Evolutionary conservation across 2,888 invertebrate species (phyloP), one percentile per base, ranked within the genome.

Genomic region (Operophtera brumata): DNA sequence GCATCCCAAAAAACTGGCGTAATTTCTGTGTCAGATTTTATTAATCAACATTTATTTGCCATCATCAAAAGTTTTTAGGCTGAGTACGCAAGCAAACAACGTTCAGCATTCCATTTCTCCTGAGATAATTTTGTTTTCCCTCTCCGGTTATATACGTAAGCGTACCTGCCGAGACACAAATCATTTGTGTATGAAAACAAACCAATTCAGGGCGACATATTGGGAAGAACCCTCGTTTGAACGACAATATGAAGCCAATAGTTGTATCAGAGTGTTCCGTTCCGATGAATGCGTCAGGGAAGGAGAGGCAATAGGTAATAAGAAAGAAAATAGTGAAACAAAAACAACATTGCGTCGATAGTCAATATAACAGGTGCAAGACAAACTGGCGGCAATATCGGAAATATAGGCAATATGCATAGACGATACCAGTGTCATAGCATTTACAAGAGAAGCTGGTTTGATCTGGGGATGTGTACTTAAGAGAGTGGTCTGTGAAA

Each of bases 301-400:
- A 65, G 72, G 63, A 60, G 65, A 61, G 46, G 73, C 73, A 81
- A 83, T 80, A 61, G 46, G 73, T 73, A 81, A 83, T 80, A 80
- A 74, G 71, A 75, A 78, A 77, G 75, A 75, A 50, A 64, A 69
- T 72, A 70, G 20, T 3, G 20, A 3, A 30, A 1, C 30, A 30
- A 7, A 8, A 30, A 69, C 69, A 71, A 74, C 72, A 65, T 66
- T 69, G 68, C 66, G 68, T 70, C 66, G 71, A 75, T 73, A 72
- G 73, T 71, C 79, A 78, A 81, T 80, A 80, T 75, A 72, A 68
- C 65, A 69, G 75, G 70, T 75, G 77, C 69, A 77, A 84, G 77
- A 83, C 78, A 84, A 81, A 82, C 81, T 82, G 78, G 79, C 80
- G 77, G 75, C 80, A 82, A 86, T 86, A 84, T 80, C 73, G 70